Base-by-base conservation (phyloP, 92 coral and sea anemone species). In the Phenganax marumi region DNA sequence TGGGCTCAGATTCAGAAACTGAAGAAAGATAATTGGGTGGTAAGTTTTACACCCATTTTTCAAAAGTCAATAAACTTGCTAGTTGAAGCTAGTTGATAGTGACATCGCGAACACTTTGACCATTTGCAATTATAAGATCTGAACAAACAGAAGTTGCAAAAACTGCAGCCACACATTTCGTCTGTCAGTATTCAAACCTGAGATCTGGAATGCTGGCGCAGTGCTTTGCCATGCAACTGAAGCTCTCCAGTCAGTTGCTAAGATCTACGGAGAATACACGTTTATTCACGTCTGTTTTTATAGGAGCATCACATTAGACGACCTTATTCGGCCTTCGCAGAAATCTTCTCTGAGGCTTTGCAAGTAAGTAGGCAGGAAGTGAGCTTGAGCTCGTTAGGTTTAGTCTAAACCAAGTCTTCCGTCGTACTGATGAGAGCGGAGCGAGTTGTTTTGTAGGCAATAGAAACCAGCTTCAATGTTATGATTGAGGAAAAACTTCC, bases 1-100 rank as follows among this genome's bases (percentile, higher is more conserved):
- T 95, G 98, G 98, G 97, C 93, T 49, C 98, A 95, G 81, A 91
- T 95, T 80, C 91, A 89, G 88, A 95, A 95, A 79, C 85, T 95
- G 43, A 92, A 95, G 82, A 84, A 88, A 47, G 97, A 95, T 77
- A 83, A 89, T 50, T 95, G 98, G 98, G 93, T 90, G 98, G 98
- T 92, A 86, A 33, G 83, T 23, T 13, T 43, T 24, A 3, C 25
- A 16, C 8, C 22, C 12, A 19, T 46, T 46, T 56, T 56, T 1
- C 21, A 8, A 19, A 56, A 14, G 17, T 19, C 21, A 14, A 19
- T 56, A 56, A 14, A 56, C n/a, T 56, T 33, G 43, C 43, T 33
- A 56, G 17, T 14, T 56, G n/a, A 56, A 56, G 63, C 22, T 14
- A 3, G 63, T 56, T 56, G 22, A 3, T 56, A 19, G 22, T 68